Evolutionary conservation across 53 echinoderm and acorn worm species (phyloP).

Genomic region (Echinometra lucunter): DNA sequence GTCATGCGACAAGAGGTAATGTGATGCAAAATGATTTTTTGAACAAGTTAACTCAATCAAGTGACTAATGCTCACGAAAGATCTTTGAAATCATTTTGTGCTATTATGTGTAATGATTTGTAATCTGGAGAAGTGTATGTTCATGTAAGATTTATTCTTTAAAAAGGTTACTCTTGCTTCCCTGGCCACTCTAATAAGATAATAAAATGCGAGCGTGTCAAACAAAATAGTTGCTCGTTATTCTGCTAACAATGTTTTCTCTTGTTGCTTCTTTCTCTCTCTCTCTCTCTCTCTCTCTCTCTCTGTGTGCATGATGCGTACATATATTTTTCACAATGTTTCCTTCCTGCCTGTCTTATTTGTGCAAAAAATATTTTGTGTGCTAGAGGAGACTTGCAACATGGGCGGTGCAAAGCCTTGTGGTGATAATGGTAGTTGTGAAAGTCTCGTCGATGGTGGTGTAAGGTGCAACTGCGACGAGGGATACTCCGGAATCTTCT

Average conservation of each 20-base stretch:
- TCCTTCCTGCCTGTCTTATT: neutral
- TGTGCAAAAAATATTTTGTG: neutral
- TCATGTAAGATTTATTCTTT: too few species aligned
- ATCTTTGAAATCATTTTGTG: neutral
- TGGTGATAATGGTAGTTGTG: constrained; percentile 4
- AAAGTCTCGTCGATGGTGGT: neutral
- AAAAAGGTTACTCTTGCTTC: neutral
- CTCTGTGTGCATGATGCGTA: neutral
- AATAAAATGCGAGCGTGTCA: neutral
- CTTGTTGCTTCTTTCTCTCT: neutral
- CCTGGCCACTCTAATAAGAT: too few species aligned
- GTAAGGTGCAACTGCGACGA: neutral
- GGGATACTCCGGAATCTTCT: constrained; percentile 8
- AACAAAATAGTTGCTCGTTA: neutral
- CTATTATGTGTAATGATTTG: neutral
- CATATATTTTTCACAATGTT: neutral
- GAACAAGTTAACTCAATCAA: too few species aligned
- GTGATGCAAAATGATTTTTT: too few species aligned
- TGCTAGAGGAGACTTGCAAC: neutral
- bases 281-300: neutral
- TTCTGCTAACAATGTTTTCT: neutral
- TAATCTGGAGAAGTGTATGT: neutral
- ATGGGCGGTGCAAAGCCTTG: neutral
- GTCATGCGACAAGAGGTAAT: too few species aligned
- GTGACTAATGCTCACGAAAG: too few species aligned